Percentiles rank a stretch among this genome's conserved stretches.
These are phyloP conservation scores for Pocota personata DNA, from an alignment of 2,888 invertebrate genomes.

Conservation along the genomic window DNA sequence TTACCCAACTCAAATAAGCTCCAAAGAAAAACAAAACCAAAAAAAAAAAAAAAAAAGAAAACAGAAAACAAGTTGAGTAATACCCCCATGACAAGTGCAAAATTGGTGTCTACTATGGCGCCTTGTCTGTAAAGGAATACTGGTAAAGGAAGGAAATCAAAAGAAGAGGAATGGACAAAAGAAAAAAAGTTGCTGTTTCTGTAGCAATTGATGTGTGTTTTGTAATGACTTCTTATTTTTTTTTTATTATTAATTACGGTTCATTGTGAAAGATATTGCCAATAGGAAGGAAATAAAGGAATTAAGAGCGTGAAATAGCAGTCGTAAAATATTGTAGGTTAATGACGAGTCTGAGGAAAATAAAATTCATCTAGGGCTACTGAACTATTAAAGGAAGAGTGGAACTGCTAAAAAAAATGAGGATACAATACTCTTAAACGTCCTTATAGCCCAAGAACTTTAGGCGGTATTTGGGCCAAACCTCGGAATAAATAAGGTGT, in stretches of 20 bases:
- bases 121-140: slow-evolving; percentile 41
- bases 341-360: too few species aligned
- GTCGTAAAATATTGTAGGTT: not conserved
- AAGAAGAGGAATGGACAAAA: not conserved
- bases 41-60: slow-evolving; percentile 15
- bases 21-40: not conserved
- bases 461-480: too few species aligned
- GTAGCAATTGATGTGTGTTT: slow-evolving; percentile 43
- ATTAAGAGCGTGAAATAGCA: not conserved
- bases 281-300: slow-evolving; percentile 31
- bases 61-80: slow-evolving; percentile 54
- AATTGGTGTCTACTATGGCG: slow-evolving; percentile 60
- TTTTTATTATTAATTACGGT: slow-evolving; percentile 50
- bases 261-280: slow-evolving; percentile 39
- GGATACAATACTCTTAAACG: too few species aligned
- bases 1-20: slow-evolving; percentile 32
- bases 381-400: too few species aligned
- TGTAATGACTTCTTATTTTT: slow-evolving; percentile 34
- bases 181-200: slow-evolving; percentile 1
- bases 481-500: too few species aligned
- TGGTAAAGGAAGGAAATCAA: slow-evolving; percentile 10
- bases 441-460: too few species aligned
- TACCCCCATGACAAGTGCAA: slow-evolving; percentile 44
- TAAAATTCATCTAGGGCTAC: too few species aligned
- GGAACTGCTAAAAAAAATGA: too few species aligned